Percentiles rank a stretch among this genome's conserved stretches.
Evolutionary conservation across 2,888 invertebrate genomes (phyloP).

Genomic region (Cephus pygmeus): DNA sequence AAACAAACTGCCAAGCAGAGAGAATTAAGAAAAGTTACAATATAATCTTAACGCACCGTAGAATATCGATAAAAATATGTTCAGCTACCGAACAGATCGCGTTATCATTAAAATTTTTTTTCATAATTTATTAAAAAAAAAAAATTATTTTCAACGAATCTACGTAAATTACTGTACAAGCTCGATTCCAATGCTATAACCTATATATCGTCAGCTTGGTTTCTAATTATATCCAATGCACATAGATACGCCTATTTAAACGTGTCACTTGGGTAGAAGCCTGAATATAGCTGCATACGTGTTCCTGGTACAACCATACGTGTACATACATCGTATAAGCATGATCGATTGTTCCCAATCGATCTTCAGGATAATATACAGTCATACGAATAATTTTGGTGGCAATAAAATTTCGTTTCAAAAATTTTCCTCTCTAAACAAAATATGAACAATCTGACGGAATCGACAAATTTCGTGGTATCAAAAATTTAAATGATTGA

Average conservation of each 20-base stretch:
- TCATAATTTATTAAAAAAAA: neutral
- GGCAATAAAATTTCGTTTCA: neutral
- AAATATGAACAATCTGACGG: neutral
- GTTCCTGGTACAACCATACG: neutral
- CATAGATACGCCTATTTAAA: neutral
- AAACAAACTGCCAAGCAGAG: neutral
- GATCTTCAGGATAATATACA: neutral
- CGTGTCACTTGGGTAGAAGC: neutral
- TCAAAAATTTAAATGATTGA: neutral
- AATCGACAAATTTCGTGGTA: neutral
- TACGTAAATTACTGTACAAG: neutral
- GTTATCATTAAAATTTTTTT: neutral
- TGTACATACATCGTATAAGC: neutral
- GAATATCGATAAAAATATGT: neutral
- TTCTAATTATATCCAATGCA: neutral
- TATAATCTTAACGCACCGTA: neutral
- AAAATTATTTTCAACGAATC: neutral
- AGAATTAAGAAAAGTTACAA: neutral
- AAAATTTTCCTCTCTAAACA: neutral
- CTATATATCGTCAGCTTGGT: neutral
- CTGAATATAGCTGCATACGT: neutral
- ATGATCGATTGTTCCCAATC: constrained; percentile 1
- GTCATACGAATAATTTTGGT: neutral
- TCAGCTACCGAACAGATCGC: neutral
- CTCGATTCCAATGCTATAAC: neutral